phyloP scores from a whole-genome alignment of 2,888 invertebrate genomes.

The Drosophila acutilabella region DNA sequence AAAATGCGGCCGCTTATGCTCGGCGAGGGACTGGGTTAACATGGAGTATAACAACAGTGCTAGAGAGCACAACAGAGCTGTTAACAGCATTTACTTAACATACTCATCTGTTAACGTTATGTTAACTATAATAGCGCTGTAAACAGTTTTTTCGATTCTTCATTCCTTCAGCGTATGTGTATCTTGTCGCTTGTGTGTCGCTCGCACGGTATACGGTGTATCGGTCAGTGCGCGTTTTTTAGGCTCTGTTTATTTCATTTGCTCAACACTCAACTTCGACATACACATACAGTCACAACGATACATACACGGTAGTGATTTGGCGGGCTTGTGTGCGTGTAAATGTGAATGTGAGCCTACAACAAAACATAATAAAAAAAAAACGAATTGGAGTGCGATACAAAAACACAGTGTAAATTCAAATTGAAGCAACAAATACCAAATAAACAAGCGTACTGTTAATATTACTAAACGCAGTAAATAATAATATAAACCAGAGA shows the following conservation, averaged over 20 bases:
- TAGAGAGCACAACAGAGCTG: constrained; percentile 25
- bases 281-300: constrained; percentile 48
- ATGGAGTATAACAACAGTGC: constrained; percentile 27
- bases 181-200: constrained; percentile 52
- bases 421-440: constrained; percentile 35
- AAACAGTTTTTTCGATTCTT: constrained; percentile 31
- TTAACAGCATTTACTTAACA: constrained; percentile 27
- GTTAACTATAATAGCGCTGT: constrained; percentile 9
- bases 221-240: constrained; percentile 62
- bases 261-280: constrained; percentile 61
- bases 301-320: constrained; percentile 76
- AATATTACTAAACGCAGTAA: constrained; percentile 25
- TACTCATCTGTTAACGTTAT: constrained; percentile 17
- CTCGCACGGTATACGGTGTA: constrained; percentile 49
- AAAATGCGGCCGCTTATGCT: constrained; percentile 33
- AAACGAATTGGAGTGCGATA: constrained; percentile 42
- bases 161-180: constrained; percentile 60
- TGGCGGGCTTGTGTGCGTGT: constrained; percentile 74
- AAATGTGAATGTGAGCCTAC: constrained; percentile 66
- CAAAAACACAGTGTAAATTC: constrained; percentile 38
- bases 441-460: constrained; percentile 51
- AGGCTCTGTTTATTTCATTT: constrained; percentile 64
- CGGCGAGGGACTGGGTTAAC: constrained; percentile 13
- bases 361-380: constrained; percentile 58
- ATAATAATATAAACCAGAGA: constrained; percentile 21